A percentile compares a stretch with the other conserved stretches of the same genome.
Conservation (phyloP, 2,113 vertebrate genomes). For the Etheostoma cragini region DNA sequence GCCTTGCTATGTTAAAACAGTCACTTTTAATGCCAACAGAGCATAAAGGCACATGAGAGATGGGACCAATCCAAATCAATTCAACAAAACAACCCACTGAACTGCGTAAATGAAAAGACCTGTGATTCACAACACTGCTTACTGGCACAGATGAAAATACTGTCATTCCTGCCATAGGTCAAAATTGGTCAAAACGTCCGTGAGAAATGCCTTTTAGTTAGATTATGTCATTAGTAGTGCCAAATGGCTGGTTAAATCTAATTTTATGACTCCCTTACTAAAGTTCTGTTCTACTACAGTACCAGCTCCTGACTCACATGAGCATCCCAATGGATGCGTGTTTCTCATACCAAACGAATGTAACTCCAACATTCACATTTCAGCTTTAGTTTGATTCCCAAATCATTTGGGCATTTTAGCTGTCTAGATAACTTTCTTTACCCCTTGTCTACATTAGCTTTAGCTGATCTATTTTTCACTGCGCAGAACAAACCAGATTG, state of each 20-base stretch:
- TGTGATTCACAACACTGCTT: neutral
- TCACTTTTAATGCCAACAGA: neutral
- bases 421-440: neutral
- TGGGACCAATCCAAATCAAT: neutral
- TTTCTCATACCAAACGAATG: neutral
- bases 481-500: neutral
- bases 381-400: neutral
- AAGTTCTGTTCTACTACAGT: too few species aligned
- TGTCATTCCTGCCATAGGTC: neutral
- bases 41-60: neutral
- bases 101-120: neutral
- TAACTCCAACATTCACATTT: neutral
- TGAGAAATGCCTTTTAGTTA: too few species aligned
- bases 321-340: neutral
- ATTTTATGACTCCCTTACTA: too few species aligned
- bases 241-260: too few species aligned
- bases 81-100: neutral
- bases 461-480: conserved; percentile 1
- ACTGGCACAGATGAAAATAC: neutral
- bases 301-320: too few species aligned
- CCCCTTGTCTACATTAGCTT: neutral
- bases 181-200: neutral
- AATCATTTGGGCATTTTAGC: neutral
- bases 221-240: too few species aligned
- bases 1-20: neutral